Percentiles rank a stretch among this genome's conserved stretches.
phyloP scores from a whole-genome alignment of 2,797 vertebrate genomes.

The Sebastolobus alascanus region DNA sequence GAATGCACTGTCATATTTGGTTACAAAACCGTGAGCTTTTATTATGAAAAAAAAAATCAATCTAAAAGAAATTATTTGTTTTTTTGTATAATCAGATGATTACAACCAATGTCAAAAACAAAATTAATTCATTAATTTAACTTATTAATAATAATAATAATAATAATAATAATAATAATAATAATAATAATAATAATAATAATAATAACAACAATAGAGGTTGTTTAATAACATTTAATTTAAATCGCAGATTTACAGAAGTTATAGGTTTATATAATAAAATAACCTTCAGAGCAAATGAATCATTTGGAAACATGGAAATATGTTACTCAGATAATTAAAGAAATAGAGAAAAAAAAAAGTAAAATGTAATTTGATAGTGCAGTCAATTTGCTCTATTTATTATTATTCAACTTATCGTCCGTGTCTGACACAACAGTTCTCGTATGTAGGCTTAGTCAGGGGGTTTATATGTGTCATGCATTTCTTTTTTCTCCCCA shows the following conservation, averaged over 20 bases:
- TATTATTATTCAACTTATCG: not conserved
- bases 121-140: not conserved
- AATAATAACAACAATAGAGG: not conserved
- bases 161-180: not conserved
- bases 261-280: not conserved
- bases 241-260: not conserved
- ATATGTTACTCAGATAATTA: not conserved
- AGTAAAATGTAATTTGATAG: not conserved
- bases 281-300: not conserved
- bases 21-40: not conserved
- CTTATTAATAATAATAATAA: not conserved
- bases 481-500: conserved; percentile 22
- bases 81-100: not conserved
- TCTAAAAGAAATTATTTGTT: not conserved
- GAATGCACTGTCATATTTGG: not conserved
- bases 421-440: conserved; percentile 1
- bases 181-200: too few relatives aligned
- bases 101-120: not conserved
- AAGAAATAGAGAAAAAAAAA: not conserved
- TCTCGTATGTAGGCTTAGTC: not conserved
- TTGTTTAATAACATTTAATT: not conserved
- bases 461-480: conserved; percentile 10
- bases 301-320: not conserved
- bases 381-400: not conserved
- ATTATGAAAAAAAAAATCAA: not conserved